Evolutionary conservation across 2,888 invertebrate species (phyloP).

Genomic region (Stegana nigrithorax): DNA sequence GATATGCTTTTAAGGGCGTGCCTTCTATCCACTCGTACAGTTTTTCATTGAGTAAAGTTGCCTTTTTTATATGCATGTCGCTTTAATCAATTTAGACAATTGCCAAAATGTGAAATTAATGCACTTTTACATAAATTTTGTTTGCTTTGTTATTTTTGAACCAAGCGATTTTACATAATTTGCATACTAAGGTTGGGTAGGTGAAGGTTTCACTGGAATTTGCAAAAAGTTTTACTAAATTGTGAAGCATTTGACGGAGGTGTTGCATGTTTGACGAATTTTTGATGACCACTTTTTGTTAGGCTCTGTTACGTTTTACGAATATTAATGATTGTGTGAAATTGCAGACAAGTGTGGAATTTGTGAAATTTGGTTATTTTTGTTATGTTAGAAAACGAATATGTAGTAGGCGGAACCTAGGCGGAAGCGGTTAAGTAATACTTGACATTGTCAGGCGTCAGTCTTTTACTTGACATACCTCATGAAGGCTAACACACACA

Average conservation of each 20-base stretch:
- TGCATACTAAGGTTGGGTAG: slow-evolving; percentile 4
- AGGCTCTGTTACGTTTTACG: slow-evolving; percentile 8
- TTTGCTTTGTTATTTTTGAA: slow-evolving; percentile 22
- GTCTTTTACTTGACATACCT: no score
- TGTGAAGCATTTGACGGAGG: not conserved
- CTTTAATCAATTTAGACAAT: slow-evolving; percentile 44
- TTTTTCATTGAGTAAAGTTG: slow-evolving; percentile 36
- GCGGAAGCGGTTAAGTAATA: no score
- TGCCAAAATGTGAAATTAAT: slow-evolving; percentile 35
- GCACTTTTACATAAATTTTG: slow-evolving; percentile 41
- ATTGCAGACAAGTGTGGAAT: no score
- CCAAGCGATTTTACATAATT: slow-evolving; percentile 36
- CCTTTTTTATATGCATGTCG: not conserved
- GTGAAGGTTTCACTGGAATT: slow-evolving; percentile 3
- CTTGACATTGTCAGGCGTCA: no score
- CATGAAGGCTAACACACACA: no score
- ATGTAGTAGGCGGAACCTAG: no score
- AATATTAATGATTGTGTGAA: slow-evolving; percentile 4
- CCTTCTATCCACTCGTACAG: slow-evolving; percentile 29
- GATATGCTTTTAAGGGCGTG: slow-evolving; percentile 19
- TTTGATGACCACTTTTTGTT: slow-evolving; percentile 8
- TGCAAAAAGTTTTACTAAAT: not conserved
- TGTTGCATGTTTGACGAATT: slow-evolving; percentile 1
- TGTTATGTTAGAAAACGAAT: no score
- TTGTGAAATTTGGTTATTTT: no score